Evolutionary conservation across 2,888 invertebrate species (phyloP).

Genomic region (Melolontha melolontha): DNA sequence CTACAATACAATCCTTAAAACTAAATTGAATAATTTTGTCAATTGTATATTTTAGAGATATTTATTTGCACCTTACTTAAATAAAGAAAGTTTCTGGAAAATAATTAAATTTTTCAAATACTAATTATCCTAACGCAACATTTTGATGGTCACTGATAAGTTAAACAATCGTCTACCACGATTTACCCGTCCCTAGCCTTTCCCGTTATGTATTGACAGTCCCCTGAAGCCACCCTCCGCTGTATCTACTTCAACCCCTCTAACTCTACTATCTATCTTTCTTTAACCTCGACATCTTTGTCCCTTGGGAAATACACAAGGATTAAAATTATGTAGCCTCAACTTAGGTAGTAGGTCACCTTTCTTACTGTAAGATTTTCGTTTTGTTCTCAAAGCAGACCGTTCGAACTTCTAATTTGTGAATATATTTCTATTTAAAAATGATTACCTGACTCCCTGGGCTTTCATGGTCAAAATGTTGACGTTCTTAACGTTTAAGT

Average conservation of each 20-base stretch:
- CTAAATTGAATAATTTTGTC: too few species aligned
- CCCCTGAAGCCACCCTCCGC: not conserved
- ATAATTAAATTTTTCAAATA: too few species aligned
- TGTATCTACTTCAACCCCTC: slow-evolving; percentile 26
- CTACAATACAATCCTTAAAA: too few species aligned
- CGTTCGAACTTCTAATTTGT: not conserved
- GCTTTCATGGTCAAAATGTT: not conserved
- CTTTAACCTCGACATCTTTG: slow-evolving; percentile 8
- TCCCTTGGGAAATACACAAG: slow-evolving; percentile 5
- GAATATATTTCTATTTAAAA: not conserved
- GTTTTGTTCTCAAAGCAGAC: slow-evolving; percentile 10
- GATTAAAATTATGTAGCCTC: not conserved
- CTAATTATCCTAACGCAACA: not conserved
- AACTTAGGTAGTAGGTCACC: too few species aligned
- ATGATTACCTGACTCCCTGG: not conserved
- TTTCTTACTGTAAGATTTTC: too few species aligned
- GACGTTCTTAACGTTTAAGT: not conserved
- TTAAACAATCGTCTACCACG: slow-evolving; percentile 35
- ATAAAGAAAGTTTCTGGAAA: too few species aligned
- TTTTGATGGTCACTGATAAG: slow-evolving; percentile 17
- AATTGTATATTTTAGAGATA: too few species aligned
- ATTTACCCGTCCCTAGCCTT: slow-evolving; percentile 46
- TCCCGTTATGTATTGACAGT: slow-evolving; percentile 10
- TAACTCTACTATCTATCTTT: slow-evolving; percentile 3
- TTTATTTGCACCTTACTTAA: too few species aligned